Evolutionary conservation across 2,888 invertebrate genomes (phyloP).

Genomic region (Myopa tessellatipennis): DNA sequence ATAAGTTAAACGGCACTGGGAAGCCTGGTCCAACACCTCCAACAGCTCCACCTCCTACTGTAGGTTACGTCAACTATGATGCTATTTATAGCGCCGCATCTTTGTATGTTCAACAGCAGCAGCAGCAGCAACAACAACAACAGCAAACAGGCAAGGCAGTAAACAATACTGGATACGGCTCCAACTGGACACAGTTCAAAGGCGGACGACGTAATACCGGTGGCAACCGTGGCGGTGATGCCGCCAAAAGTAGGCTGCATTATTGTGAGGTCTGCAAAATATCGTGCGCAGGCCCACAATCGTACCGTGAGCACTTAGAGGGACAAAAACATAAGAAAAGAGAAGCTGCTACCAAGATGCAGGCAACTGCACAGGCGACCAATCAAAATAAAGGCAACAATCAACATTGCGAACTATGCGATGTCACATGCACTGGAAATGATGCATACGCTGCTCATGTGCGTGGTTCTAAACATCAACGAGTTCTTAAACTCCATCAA

Average conservation of each 20-base stretch:
- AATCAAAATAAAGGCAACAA: slow-evolving; percentile 74
- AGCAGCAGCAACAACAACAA: slow-evolving; percentile 68
- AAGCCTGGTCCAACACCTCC: slow-evolving; percentile 64
- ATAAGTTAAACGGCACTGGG: slow-evolving; percentile 60
- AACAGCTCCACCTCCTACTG: slow-evolving; percentile 75
- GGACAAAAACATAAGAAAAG: slow-evolving; percentile 99
- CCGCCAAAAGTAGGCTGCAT: slow-evolving; percentile 73
- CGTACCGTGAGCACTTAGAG: slow-evolving; percentile 95
- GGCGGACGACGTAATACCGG: slow-evolving; percentile 67
- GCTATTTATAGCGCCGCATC: slow-evolving; percentile 95
- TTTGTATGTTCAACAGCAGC: slow-evolving; percentile 91
- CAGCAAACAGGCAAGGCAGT: slow-evolving; percentile 55
- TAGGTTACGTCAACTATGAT: slow-evolving; percentile 88
- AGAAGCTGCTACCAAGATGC: slow-evolving; percentile 85
- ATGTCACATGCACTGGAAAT: slow-evolving; percentile 97
- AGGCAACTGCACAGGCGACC: slow-evolving; percentile 74
- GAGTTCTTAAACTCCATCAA: slow-evolving; percentile 95
- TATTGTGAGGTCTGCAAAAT: slow-evolving; percentile 99
- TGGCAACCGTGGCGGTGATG: background rate
- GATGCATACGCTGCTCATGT: slow-evolving; percentile 99
- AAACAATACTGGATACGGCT: slow-evolving; percentile 47
- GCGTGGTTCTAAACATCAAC: slow-evolving; percentile 97
- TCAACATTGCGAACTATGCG: slow-evolving; percentile 93
- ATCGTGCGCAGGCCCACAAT: slow-evolving; percentile 94
- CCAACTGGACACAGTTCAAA: slow-evolving; percentile 72